Evolutionary conservation across 2,888 invertebrate genomes (phyloP).

Genomic region (Salpingus planirostris): DNA sequence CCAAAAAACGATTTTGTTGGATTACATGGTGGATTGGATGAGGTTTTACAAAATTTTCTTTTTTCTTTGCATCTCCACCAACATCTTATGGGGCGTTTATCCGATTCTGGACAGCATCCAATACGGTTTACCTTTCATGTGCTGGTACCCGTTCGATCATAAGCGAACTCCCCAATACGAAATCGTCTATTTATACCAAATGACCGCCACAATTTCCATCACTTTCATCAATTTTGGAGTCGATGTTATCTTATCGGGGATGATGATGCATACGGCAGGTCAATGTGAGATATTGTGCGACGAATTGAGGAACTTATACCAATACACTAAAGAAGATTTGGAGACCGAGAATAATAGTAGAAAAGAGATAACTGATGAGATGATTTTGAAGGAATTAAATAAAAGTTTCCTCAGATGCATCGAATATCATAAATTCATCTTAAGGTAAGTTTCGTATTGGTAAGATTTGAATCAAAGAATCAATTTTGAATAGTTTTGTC

Average conservation of each 20-base stretch:
- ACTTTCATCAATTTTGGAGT: neutral
- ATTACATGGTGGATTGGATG: neutral
- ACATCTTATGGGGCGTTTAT: neutral
- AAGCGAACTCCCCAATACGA: slow-evolving; percentile 5
- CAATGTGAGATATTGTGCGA: slow-evolving; percentile 5
- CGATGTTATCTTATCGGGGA: slow-evolving; percentile 1
- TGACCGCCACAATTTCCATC: neutral
- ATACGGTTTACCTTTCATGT: slow-evolving; percentile 1
- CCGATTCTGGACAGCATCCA: slow-evolving; percentile 1
- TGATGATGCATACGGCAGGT: slow-evolving; percentile 2
- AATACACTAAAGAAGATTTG: too few relatives aligned
- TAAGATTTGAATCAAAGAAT: slow-evolving; percentile 1
- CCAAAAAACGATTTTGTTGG: neutral
- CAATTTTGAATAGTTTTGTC: too few relatives aligned
- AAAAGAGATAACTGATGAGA: neutral
- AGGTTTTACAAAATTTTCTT: neutral
- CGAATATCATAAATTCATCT: neutral
- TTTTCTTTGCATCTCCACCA: neutral
- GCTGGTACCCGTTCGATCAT: slow-evolving; percentile 9
- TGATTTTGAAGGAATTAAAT: slow-evolving; percentile 1
- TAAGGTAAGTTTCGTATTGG: slow-evolving; percentile 2
- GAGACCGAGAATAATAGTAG: too few relatives aligned
- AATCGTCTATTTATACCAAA: slow-evolving; percentile 8
- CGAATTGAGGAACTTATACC: slow-evolving; percentile 2
- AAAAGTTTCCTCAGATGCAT: neutral